Evolutionary conservation across 2,888 invertebrate species (phyloP).

Genomic region (Theodoxus fluviatilis): DNA sequence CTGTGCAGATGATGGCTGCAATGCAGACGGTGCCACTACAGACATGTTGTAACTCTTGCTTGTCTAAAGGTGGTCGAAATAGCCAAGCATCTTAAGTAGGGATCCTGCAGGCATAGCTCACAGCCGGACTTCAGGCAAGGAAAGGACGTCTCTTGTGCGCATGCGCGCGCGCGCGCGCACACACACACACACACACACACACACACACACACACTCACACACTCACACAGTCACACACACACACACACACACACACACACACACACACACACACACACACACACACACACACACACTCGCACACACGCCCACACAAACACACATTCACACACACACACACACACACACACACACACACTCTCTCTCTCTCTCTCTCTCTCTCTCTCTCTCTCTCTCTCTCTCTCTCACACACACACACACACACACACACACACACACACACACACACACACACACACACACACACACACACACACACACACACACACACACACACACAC

Average conservation of each 20-base stretch:
- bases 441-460: constrained; percentile 18
- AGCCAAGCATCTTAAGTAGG: no score
- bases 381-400: constrained; percentile 15
- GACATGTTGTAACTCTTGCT: no score
- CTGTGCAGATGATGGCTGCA: no score
- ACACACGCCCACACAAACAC: neutral
- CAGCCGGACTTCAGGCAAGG: no score
- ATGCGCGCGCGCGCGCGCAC: no score
- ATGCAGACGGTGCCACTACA: no score
- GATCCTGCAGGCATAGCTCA: no score
- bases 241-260: neutral
- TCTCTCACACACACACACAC: constrained; percentile 18
- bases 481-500: constrained; percentile 1
- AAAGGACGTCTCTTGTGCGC: no score
- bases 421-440: constrained; percentile 20
- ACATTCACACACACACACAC: constrained; percentile 16
- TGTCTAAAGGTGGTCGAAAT: no score
- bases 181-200: no score
- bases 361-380: constrained; percentile 3
- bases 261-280: neutral
- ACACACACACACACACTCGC: neutral
- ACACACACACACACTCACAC: no score
- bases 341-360: constrained; percentile 15
- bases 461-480: constrained; percentile 11
- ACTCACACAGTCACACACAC: neutral